Evolutionary conservation across 2,888 invertebrate genomes (phyloP).

Genomic region (Iphiclides podalirius): DNA sequence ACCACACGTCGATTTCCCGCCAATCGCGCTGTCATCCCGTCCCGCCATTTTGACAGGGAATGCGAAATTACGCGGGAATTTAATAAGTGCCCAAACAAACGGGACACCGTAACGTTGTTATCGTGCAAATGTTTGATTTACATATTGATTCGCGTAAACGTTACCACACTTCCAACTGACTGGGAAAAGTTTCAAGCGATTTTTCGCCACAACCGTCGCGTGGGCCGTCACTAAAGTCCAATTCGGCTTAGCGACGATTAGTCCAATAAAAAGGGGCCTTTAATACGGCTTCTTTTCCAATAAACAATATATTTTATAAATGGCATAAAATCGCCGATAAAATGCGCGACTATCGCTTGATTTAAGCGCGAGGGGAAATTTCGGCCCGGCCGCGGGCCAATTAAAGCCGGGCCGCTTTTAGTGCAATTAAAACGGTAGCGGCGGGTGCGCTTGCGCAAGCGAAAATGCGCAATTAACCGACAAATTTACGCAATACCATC

Average conservation of each 20-base stretch:
- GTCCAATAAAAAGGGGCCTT: not conserved
- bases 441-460: conserved; percentile 49
- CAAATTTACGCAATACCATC: conserved; percentile 66
- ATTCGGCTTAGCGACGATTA: not conserved
- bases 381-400: conserved; percentile 36
- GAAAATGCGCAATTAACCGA: conserved; percentile 50
- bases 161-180: conserved; percentile 12
- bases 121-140: conserved; percentile 40
- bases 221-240: not conserved
- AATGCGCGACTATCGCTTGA: conserved; percentile 46
- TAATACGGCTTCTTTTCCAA: conserved; percentile 23
- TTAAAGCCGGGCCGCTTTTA: conserved; percentile 47
- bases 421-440: conserved; percentile 65
- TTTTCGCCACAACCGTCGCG: conserved; percentile 8
- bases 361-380: conserved; percentile 41
- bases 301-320: conserved; percentile 32
- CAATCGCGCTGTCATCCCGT: conserved; percentile 31
- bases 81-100: conserved; percentile 39
- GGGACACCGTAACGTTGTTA: conserved; percentile 32
- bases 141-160: conserved; percentile 26
- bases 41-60: conserved; percentile 51
- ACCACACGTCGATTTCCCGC: conserved; percentile 28
- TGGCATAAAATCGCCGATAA: conserved; percentile 47
- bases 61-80: conserved; percentile 53
- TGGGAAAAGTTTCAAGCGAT: conserved; percentile 1